Evolutionary conservation across 2,797 vertebrate species (phyloP), one percentile per base, ranked within the genome.

Genomic region (Aplochiton taeniatus): DNA sequence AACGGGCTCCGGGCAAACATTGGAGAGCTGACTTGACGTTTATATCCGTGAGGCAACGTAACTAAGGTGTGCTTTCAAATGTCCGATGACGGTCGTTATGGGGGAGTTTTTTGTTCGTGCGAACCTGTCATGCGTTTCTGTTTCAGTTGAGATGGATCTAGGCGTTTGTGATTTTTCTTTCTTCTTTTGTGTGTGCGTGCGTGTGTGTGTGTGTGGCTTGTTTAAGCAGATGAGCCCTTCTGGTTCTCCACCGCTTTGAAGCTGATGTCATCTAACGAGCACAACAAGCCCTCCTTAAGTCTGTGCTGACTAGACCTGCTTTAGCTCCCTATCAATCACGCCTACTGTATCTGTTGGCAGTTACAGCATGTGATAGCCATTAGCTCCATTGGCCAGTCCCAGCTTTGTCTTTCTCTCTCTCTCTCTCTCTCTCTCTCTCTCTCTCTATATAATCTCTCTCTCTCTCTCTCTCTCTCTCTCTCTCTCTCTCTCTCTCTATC

Each of bases 331-430:
- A 68, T 86, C 83, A 85, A 88, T 82, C 80, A 85, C 65, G 83
- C 81, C 51, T 48, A 70, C 76, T 85, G 88, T 85, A 81, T 90
- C 82, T 91, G 79, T 85, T 85, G 82, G 87, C 89, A 86, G 87
- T 89, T 88, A 77, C 72, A 83, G 81, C 94, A 95, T 94, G 92
- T 96, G 94, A 95, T 86, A 92, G 88, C 92, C 92, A 95, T 95
- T 96, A 94, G 87, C 85, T 81, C 76, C 87, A 89, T 85, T 88
- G 91, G 90, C 90, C 90, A 92, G 93, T 93, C 88, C 75, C 84
- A 83, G 86, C 9, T 43, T 12, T 43, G 0, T n/a, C 55, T 43
- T 12, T 58, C 13, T n/a, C 12, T 5, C 12, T 58, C 0, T 42
- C 12, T 42, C 56, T 43, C 41, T 8, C 20, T 58, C 56, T 44